phyloP scores from a whole-genome alignment of 2,888 invertebrate genomes.

The Heterodera filipjevi region DNA sequence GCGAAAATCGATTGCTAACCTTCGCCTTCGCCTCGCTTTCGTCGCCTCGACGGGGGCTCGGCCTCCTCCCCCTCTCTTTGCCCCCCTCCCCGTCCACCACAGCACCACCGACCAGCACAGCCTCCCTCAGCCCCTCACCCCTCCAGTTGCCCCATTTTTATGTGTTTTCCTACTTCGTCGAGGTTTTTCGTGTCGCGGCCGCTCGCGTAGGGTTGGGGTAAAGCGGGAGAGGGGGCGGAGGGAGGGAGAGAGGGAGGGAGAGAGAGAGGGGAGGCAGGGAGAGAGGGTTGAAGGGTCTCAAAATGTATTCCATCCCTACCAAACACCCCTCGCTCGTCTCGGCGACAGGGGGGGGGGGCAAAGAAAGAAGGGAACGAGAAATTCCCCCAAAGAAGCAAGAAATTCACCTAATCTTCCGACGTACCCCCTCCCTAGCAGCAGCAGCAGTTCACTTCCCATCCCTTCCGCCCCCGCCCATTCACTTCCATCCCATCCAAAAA shows the following conservation, averaged over 20 bases:
- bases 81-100: neutral
- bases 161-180: conserved; percentile 7
- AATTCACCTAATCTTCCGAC: neutral
- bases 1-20: conserved; percentile 11
- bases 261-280: too few relatives aligned
- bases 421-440: neutral
- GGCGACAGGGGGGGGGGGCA: neutral
- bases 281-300: neutral
- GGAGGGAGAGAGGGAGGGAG: neutral
- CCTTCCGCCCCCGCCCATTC: neutral
- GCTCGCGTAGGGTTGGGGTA: conserved; percentile 1
- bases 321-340: neutral
- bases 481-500: neutral
- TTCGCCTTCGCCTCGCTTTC: neutral
- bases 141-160: neutral
- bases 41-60: conserved; percentile 1
- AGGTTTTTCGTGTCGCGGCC: neutral
- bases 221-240: neutral
- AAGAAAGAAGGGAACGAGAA: conserved; percentile 5
- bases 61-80: neutral
- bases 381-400: neutral
- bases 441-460: too few relatives aligned
- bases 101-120: conserved; percentile 4
- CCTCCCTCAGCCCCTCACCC: neutral
- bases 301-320: neutral